Conservation (phyloP, 2,797 vertebrate genomes). For the Paramormyrops hopkinsi region DNA sequence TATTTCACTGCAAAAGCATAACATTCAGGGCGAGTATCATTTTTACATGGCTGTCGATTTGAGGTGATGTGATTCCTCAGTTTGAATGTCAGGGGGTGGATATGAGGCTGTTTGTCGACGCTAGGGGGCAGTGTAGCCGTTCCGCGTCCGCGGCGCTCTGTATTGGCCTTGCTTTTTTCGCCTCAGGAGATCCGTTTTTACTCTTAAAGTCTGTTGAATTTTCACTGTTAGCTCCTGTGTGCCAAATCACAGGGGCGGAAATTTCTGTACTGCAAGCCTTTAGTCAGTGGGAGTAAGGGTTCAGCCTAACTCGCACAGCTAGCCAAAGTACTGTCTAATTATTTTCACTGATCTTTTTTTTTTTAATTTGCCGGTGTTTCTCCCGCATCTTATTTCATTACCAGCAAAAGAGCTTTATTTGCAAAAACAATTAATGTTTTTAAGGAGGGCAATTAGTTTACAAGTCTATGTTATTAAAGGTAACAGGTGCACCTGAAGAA, state of each 20-base stretch:
- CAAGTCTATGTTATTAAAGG: neutral
- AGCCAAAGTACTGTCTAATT: constrained; percentile 26
- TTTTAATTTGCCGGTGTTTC: neutral
- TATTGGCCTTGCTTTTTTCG: neutral
- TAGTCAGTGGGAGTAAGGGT: neutral
- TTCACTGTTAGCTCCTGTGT: neutral
- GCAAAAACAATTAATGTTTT: neutral
- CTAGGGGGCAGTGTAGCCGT: neutral
- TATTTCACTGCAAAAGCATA: constrained; percentile 17
- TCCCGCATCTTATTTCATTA: neutral
- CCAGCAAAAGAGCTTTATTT: neutral
- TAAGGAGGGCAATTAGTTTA: neutral
- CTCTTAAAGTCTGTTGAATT: neutral
- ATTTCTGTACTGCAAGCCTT: neutral
- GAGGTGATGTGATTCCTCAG: constrained; percentile 26
- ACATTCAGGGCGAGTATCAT: constrained; percentile 25
- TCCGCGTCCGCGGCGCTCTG: neutral
- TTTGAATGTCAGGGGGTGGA: neutral
- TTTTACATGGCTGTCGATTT: constrained; percentile 24
- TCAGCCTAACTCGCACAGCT: constrained; percentile 13
- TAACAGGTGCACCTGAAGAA: neutral
- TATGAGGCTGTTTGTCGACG: neutral
- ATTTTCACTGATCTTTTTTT: neutral
- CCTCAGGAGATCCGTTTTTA: constrained; percentile 4
- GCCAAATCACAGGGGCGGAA: neutral